phyloP scores from a whole-genome alignment of 2,888 invertebrate species.

The Amphipyra berbera region DNA sequence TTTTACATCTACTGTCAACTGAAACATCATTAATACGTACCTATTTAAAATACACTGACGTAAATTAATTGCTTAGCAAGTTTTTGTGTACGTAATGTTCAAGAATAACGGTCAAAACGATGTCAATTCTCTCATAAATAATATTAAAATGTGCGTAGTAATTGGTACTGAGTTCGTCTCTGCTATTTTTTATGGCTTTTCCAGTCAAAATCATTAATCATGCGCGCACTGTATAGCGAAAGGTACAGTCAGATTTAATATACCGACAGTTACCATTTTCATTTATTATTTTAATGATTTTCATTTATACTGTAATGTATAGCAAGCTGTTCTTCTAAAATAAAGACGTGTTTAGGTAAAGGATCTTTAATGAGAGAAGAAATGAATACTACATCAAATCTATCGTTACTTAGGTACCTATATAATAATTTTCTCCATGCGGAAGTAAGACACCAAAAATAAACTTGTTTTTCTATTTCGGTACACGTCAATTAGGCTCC shows the following conservation, averaged over 20 bases:
- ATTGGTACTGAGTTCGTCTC: slow-evolving; percentile 50
- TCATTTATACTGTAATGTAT: slow-evolving; percentile 1
- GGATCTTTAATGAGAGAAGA: too few relatives aligned
- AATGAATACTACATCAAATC: too few relatives aligned
- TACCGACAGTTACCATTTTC: slow-evolving; percentile 46
- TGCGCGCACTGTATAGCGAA: slow-evolving; percentile 31
- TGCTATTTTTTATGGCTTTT: slow-evolving; percentile 52
- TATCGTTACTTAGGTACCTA: too few relatives aligned
- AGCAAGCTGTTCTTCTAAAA: too few relatives aligned
- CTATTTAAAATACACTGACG: slow-evolving; percentile 31
- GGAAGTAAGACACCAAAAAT: too few relatives aligned
- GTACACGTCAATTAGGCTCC: not conserved
- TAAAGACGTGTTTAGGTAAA: too few relatives aligned
- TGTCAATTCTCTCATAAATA: slow-evolving; percentile 39
- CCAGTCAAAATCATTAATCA: slow-evolving; percentile 53
- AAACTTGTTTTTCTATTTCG: not conserved
- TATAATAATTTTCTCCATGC: too few relatives aligned
- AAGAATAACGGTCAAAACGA: slow-evolving; percentile 27
- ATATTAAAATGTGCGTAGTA: slow-evolving; percentile 32
- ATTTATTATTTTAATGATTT: slow-evolving; percentile 42
- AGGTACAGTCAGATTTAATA: slow-evolving; percentile 50
- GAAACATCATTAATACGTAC: slow-evolving; percentile 24
- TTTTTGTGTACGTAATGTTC: slow-evolving; percentile 23
- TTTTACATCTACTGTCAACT: slow-evolving; percentile 20
- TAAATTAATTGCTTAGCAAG: slow-evolving; percentile 34